phyloP scores from a whole-genome alignment of 2,113 vertebrate species.

The Opisthocomus hoazin region DNA sequence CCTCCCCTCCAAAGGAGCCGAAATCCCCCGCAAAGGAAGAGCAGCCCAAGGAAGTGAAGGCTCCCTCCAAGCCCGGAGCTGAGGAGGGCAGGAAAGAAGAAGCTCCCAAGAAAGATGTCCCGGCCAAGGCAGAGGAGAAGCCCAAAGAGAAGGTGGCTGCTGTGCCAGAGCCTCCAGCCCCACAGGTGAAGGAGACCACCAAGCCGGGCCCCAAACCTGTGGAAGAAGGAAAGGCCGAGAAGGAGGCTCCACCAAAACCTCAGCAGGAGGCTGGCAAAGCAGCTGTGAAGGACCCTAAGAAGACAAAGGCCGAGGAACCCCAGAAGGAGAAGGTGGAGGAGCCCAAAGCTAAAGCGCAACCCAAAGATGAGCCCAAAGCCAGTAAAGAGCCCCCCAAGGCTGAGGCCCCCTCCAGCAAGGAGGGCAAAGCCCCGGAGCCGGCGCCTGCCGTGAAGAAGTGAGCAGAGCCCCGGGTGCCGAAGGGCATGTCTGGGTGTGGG shows the following conservation, averaged over 20 bases:
- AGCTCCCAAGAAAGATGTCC: conserved; percentile 43
- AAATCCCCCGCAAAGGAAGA: not conserved
- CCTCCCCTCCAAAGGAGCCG: not conserved
- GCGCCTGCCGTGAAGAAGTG: conserved; percentile 60
- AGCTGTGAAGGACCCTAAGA: conserved; percentile 28
- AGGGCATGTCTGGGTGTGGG: not conserved
- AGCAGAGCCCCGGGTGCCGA: not conserved
- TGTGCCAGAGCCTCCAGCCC: conserved; percentile 51
- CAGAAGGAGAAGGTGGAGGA: conserved; percentile 49
- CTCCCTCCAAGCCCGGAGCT: not conserved
- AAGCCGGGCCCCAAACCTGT: conserved; percentile 51
- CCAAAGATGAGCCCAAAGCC: conserved; percentile 63
- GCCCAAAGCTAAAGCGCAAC: conserved; percentile 64
- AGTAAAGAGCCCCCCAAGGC: conserved; percentile 33
- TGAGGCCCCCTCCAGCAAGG: conserved; percentile 41
- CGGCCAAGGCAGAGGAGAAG: conserved; percentile 52
- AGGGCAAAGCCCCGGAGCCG: not conserved
- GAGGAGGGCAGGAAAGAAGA: conserved; percentile 64
- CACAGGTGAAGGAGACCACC: not conserved
- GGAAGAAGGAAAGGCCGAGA: not conserved
- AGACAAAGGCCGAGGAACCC: conserved; percentile 27
- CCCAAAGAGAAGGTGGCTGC: conserved; percentile 56
- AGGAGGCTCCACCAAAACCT: conserved; percentile 27
- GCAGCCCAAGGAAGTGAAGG: not conserved
- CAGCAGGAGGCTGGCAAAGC: conserved; percentile 35